Base-by-base conservation (phyloP, 2,888 invertebrate genomes). In the Ernsta delagoae region DNA sequence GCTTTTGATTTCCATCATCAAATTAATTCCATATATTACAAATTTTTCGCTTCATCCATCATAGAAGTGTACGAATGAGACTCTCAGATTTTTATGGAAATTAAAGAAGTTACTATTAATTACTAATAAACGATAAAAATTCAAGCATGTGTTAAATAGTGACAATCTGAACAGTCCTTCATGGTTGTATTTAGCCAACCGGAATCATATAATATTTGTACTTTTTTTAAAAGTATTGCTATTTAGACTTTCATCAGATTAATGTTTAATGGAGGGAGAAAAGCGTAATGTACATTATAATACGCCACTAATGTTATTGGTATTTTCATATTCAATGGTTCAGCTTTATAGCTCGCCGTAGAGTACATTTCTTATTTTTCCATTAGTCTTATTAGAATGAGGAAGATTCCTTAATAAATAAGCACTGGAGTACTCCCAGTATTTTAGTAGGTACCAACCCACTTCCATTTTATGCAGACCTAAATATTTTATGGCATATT, bases 1-100 rank as follows among this genome's bases (percentile, higher is more conserved):
- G 57, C 81, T 83, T 69, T 81, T 75, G 81, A 78, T 82, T 76
- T 81, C 80, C 81, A 82, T 84, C 82, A 66, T 34, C 12, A 59
- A 59, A 59, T 72, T 70, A 71, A 74, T 75, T 70, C 65, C 80
- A 87, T 85, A 86, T 83, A n/a, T n/a, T n/a, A n/a, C n/a, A n/a
- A 53, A 54, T 43, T 56, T 61, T 67, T 54, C n/a, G 7, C 50
- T 24, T 9, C 54, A 67, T 61, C 45, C 61, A 61, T 67, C 67
- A 61, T 67, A n/a, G 36, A n/a, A 48, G 36, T 67, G 48, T 61
- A 36, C 36, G 56, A 61, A 60, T 65, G 50, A 53, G 39, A n/a
- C 50, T 31, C 45, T 12, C 16, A 48, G 48, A 36, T 65, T 45
- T 59, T 9, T 24, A 36, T 5, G 12, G 16, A 45, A 36, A 36